A percentile compares a stretch with the other conserved stretches of the same genome.
Conservation (phyloP, 2,113 vertebrate genomes). For the Oplegnathus fasciatus region DNA sequence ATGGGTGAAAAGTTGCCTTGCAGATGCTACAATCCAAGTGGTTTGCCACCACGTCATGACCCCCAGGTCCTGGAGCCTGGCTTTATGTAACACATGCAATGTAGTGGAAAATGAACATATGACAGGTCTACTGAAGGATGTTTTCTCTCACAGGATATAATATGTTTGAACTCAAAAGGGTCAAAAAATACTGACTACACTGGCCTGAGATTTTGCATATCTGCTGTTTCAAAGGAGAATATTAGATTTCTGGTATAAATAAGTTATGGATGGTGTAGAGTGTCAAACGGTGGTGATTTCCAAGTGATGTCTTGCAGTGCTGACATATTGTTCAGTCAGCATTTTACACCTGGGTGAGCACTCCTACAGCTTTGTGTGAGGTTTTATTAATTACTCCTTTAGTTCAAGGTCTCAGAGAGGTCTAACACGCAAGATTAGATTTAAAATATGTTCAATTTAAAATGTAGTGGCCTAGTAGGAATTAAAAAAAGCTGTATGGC, state of each 20-base stretch:
- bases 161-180: slow-evolving; percentile 11
- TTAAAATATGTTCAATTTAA: background rate
- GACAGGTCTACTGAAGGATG: slow-evolving; percentile 13
- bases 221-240: slow-evolving; percentile 3
- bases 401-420: slow-evolving; percentile 1
- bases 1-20: slow-evolving; percentile 54
- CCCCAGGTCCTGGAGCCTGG: slow-evolving; percentile 39
- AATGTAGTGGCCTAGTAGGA: background rate
- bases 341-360: slow-evolving; percentile 37
- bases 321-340: slow-evolving; percentile 40
- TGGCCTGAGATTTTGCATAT: background rate
- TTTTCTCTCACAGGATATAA: slow-evolving; percentile 18
- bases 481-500: background rate
- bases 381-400: slow-evolving; percentile 35
- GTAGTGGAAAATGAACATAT: slow-evolving; percentile 47
- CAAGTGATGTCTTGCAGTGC: slow-evolving; percentile 17
- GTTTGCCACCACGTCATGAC: slow-evolving; percentile 53
- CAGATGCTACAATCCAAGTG: slow-evolving; percentile 54
- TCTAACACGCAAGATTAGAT: background rate
- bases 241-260: background rate
- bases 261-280: background rate
- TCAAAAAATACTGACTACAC: background rate
- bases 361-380: slow-evolving; percentile 18
- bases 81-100: slow-evolving; percentile 56
- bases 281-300: slow-evolving; percentile 23